Evolutionary conservation across 2,797 vertebrate genomes (phyloP).

Genomic region (Hoplostethus atlanticus): DNA sequence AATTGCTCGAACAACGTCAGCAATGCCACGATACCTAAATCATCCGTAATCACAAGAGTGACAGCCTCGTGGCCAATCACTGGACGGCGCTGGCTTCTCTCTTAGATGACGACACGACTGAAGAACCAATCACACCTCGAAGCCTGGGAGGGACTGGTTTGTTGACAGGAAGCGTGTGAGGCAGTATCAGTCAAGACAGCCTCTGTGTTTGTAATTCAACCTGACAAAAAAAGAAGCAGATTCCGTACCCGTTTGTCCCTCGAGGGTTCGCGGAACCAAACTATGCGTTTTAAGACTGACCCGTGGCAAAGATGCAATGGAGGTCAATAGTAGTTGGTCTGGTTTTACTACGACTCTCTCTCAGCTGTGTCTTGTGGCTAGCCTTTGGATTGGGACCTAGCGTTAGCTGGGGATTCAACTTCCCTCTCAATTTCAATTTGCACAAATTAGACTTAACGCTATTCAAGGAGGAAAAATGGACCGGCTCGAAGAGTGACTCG

Average conservation of each 20-base stretch:
- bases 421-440: constrained; percentile 84
- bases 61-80: constrained; percentile 65
- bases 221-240: constrained; percentile 2
- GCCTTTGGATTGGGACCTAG: constrained; percentile 87
- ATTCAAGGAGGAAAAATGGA: constrained; percentile 69
- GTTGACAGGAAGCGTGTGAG: constrained; percentile 84
- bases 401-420: constrained; percentile 89
- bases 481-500: constrained; percentile 36
- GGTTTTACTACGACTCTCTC: constrained; percentile 89
- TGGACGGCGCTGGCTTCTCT: accelerated
- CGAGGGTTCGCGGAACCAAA: constrained; percentile 68
- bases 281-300: constrained; percentile 81
- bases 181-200: constrained; percentile 30
- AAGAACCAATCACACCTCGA: constrained; percentile 69
- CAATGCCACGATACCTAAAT: constrained; percentile 65
- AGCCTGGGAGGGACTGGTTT: constrained; percentile 67
- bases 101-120: not conserved
- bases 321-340: constrained; percentile 93
- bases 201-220: constrained; percentile 24
- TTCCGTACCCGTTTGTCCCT: constrained; percentile 30
- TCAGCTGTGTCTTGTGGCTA: constrained; percentile 90
- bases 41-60: constrained; percentile 36
- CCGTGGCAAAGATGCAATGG: constrained; percentile 93
- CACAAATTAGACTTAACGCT: constrained; percentile 78
- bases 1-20: constrained; percentile 43